Evolutionary conservation across 2,797 vertebrate genomes (phyloP), one percentile per base, ranked within the genome.

Genomic region (Amblyopsis hoosieri): DNA sequence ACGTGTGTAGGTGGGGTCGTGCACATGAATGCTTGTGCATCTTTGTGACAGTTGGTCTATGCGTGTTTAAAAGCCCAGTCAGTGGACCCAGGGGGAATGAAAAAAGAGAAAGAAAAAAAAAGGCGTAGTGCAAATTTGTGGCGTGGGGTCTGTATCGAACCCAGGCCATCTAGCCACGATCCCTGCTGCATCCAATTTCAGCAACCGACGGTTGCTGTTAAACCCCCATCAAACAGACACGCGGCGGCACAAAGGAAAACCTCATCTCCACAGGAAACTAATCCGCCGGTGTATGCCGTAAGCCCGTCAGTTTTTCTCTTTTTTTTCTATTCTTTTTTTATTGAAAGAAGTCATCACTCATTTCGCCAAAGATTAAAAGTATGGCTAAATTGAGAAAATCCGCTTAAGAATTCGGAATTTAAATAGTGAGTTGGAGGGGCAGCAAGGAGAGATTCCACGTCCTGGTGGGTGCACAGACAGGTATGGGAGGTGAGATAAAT

Each of bases 331-430:
- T 56, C 64, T 62, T 76, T 75, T 96, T 94, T 95, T 95, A 95
- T 96, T 98, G 94, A 97, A 98, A 97, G 95, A 98, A 98, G 96
- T 98, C 96, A 98, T 98, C 96, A 97, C 94, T 98, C 96, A 97
- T 97, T 98, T 97, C 91, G 92, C 93, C 92, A 94, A 95, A 98
- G 96, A 98, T 97, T 98, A 98, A 97, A 98, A 97, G 95, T 95
- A 96, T 93, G 94, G 94, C 94, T 97, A 97, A 98, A 98, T 97
- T 98, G 96, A 97, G 95, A 95, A 97, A 98, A 98, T 97, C 95
- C 94, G 96, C 95, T 97, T 96, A 96, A 94, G 94, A 94, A 95
- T 95, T 94, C 83, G 93, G 94, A 96, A 98, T 98, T 97, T 96
- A 96, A 97, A 98, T 97, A 93, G 84, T 71, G 72, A 85, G 90